Evolutionary conservation across 2,113 vertebrate species (phyloP).

Genomic region (Phycodurus eques): DNA sequence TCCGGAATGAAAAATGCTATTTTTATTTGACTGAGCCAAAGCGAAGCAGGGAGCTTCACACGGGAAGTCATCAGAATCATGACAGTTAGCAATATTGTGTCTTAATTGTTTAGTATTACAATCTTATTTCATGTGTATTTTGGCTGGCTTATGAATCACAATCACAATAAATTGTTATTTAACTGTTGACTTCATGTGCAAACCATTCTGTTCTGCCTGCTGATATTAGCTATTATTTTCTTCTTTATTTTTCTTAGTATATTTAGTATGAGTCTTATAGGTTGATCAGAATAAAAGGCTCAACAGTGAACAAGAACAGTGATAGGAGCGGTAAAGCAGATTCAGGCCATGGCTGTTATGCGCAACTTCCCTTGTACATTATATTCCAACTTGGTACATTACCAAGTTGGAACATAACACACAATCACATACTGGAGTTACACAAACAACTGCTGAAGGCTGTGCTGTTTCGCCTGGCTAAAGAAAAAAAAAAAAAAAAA

Average conservation of each 20-base stretch:
- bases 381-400: no score
- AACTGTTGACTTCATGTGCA: not conserved
- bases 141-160: no score
- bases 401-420: slow-evolving; percentile 31
- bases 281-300: not conserved
- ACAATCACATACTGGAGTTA: slow-evolving; percentile 23
- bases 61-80: no score
- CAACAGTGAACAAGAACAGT: not conserved
- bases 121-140: not conserved
- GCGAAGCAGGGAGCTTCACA: no score
- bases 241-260: not conserved
- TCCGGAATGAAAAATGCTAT: no score
- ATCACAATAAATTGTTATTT: no score
- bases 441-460: slow-evolving; percentile 25
- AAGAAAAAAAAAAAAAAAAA: slow-evolving; percentile 23
- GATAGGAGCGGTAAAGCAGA: slow-evolving; percentile 24
- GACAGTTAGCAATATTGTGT: no score
- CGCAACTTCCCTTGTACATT: slow-evolving; percentile 48
- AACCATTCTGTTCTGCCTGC: not conserved
- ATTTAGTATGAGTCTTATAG: not conserved
- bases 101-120: no score
- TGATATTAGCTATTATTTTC: not conserved
- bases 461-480: slow-evolving; percentile 34
- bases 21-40: no score
- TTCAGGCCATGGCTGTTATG: slow-evolving; percentile 49